Evolutionary conservation across 2,113 vertebrate species (phyloP), one percentile per base, ranked within the genome.

Genomic region (Morone chrysops): DNA sequence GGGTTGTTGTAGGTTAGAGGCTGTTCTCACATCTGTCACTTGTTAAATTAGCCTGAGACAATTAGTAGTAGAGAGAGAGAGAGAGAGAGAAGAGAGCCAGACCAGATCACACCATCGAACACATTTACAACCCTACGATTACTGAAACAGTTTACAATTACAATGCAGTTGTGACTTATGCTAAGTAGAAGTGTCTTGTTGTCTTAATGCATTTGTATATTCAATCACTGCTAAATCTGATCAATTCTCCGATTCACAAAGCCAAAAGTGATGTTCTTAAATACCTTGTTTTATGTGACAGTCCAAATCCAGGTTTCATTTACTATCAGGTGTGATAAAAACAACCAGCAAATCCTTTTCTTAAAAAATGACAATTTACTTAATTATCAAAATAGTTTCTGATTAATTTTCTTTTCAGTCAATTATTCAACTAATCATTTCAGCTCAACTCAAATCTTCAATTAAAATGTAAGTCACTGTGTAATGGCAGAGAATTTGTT

Each of bases 11-110:
- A 77, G 70, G 83, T 89, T 90, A 86, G 89, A 83, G 84, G 87
- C 73, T 80, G 75, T 89, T 83, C 86, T 92, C 89, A 94, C 94
- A 95, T 95, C 95, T 95, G 94, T 93, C 93, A 94, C 93, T 90
- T 93, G 92, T 94, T 94, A 93, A 94, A 94, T 95, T 93, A 94
- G 88, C 77, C 85, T 85, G 81, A 92, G 90, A 92, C 90, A 89
- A 87, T 92, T 91, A 87, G n/a, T n/a, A n/a, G n/a, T n/a, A n/a
- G n/a, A n/a, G n/a, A n/a, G n/a, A n/a, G n/a, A n/a, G n/a, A n/a
- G n/a, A n/a, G n/a, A n/a, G n/a, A n/a, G 79, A 93, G 87, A 16
- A 40, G 83, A 77, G 80, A 80, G 72, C 60, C 78, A 68, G 72
- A 81, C 54, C 54, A 82, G 61, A 82, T 85, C 93, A 78, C 75